Percentiles rank a stretch among this genome's conserved stretches.
phyloP scores from a whole-genome alignment of 2,113 vertebrate species.

The Caranx ignobilis region DNA sequence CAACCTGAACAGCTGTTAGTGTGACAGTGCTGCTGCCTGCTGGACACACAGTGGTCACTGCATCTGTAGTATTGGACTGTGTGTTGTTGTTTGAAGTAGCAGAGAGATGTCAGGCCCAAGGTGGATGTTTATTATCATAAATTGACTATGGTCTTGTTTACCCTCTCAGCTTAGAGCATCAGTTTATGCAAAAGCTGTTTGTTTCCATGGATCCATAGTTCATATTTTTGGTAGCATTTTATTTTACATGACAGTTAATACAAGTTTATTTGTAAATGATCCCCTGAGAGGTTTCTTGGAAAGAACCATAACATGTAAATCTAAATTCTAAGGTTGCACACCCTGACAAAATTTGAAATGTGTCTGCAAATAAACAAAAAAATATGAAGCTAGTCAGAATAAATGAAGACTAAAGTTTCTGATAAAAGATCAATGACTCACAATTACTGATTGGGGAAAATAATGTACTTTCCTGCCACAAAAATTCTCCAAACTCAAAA shows the following conservation, averaged over 20 bases:
- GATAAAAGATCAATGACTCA: no score
- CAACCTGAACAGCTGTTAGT: background rate
- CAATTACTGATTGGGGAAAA: no score
- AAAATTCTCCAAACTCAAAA: no score
- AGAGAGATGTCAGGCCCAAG: background rate
- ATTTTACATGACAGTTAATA: background rate
- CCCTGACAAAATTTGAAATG: no score
- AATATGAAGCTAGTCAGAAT: no score
- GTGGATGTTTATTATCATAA: background rate
- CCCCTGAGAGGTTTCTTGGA: background rate
- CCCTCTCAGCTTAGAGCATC: background rate
- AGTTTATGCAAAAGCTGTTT: background rate
- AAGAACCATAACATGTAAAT: background rate
- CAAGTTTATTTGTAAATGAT: background rate
- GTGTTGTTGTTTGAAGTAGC: background rate
- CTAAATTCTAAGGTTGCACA: background rate
- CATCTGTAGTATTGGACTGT: background rate
- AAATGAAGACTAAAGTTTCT: no score
- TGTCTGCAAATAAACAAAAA: no score
- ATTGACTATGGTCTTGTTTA: background rate
- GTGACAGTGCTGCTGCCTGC: conserved; percentile 36
- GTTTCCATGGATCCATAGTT: no score
- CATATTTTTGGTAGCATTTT: background rate
- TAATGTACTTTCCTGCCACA: background rate
- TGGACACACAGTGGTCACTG: conserved; percentile 19